These are phyloP conservation scores for Apodemus speciosus DNA, from an alignment of 2,113 vertebrate genomes.

Conservation along the genomic window DNA sequence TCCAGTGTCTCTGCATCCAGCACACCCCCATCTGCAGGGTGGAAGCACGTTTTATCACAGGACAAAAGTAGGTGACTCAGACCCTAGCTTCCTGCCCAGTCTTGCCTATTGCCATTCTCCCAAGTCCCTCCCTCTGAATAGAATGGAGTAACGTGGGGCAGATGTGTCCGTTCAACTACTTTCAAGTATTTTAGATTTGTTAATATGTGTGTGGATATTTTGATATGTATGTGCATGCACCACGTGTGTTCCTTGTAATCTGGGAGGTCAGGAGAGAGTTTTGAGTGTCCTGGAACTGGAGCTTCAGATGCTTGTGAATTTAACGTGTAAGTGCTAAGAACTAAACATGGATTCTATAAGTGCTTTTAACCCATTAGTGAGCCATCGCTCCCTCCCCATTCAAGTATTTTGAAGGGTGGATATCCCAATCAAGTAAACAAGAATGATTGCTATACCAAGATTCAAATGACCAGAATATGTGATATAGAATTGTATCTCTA, in stretches of 20 bases:
- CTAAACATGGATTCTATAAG: background rate
- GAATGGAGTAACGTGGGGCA: background rate
- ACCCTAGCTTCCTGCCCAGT: background rate
- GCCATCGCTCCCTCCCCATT: background rate
- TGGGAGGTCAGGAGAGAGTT: background rate
- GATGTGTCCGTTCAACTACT: background rate
- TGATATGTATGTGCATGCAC: background rate
- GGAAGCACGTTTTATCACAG: background rate
- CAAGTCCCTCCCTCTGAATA: background rate
- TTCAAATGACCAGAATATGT: background rate
- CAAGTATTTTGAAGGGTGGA: background rate
- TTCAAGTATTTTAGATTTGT: background rate
- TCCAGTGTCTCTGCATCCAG: too few species aligned
- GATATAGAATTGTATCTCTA: background rate
- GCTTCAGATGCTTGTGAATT: background rate
- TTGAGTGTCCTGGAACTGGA: background rate
- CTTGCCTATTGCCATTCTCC: background rate
- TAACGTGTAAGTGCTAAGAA: background rate
- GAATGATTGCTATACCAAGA: background rate
- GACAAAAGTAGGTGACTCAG: background rate
- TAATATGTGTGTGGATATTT: background rate
- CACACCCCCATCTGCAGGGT: background rate
- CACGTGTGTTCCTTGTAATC: background rate
- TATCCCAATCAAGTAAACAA: background rate
- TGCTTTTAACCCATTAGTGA: background rate